These are phyloP conservation scores for Acyrthosiphon pisum DNA, from an alignment of 1,140 invertebrate genomes.

Conservation along the genomic window DNA sequence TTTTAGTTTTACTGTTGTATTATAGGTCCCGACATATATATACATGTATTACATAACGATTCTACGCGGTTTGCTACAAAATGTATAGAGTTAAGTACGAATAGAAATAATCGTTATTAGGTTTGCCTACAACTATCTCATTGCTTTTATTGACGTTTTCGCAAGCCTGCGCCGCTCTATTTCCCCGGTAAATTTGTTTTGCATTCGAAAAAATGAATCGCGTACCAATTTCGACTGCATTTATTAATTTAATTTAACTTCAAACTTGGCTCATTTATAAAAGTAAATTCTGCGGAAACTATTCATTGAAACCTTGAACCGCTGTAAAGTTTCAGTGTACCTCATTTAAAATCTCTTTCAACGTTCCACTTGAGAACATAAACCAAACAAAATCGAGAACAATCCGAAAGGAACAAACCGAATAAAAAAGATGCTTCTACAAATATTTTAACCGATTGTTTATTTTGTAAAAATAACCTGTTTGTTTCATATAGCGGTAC, in stretches of 20 bases:
- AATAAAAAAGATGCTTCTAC: background rate
- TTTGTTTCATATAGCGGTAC: background rate
- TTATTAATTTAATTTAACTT: conserved; percentile 21
- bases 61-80: no score
- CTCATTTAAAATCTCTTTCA: background rate
- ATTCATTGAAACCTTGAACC: background rate
- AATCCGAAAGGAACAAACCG: background rate
- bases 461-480: background rate
- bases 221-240: background rate
- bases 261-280: background rate
- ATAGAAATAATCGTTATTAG: background rate
- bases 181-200: background rate
- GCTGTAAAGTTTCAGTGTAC: conserved; percentile 20
- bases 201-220: background rate
- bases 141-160: background rate
- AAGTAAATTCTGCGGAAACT: conserved; percentile 23
- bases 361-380: conserved; percentile 1
- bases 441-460: conserved; percentile 8
- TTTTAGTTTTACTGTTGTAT: background rate
- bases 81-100: background rate
- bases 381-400: background rate
- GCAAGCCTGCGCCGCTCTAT: background rate
- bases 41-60: background rate
- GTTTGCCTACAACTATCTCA: background rate
- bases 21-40: no score